phyloP scores from a whole-genome alignment of 2,888 invertebrate genomes.

The Eupithecia insigniata region DNA sequence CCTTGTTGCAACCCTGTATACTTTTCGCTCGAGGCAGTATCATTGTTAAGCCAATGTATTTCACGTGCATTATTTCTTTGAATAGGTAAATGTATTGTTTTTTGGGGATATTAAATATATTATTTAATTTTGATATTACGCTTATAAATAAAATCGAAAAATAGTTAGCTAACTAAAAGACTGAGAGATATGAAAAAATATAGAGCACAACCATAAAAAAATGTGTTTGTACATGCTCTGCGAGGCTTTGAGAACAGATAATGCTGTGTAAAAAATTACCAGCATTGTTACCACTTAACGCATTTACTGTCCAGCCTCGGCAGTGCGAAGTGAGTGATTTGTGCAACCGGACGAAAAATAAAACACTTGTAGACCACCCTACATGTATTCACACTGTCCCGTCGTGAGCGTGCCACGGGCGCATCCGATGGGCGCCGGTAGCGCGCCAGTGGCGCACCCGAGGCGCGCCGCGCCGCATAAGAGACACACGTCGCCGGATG shows the following conservation, averaged over 20 bases:
- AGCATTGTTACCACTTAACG: neutral
- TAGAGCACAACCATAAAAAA: neutral
- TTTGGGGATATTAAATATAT: neutral
- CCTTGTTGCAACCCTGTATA: conserved; percentile 5
- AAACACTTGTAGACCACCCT: too few species aligned
- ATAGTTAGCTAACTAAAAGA: neutral
- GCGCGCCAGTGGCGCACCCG: too few species aligned
- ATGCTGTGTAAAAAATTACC: neutral
- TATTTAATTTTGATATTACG: neutral
- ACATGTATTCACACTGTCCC: too few species aligned
- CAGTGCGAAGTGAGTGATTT: neutral
- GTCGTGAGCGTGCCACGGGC: too few species aligned
- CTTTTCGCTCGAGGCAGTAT: neutral
- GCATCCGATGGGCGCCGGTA: too few species aligned
- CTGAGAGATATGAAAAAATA: neutral
- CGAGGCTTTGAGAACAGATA: neutral
- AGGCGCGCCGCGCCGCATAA: too few species aligned
- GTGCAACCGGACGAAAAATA: too few species aligned
- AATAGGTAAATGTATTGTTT: neutral
- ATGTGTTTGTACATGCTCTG: neutral
- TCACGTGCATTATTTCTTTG: neutral
- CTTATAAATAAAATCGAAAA: neutral
- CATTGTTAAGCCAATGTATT: neutral
- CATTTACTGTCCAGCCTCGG: neutral
- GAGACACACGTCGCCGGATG: too few species aligned